phyloP scores from a whole-genome alignment of 2,888 invertebrate species.

The Xestia xanthographa region DNA sequence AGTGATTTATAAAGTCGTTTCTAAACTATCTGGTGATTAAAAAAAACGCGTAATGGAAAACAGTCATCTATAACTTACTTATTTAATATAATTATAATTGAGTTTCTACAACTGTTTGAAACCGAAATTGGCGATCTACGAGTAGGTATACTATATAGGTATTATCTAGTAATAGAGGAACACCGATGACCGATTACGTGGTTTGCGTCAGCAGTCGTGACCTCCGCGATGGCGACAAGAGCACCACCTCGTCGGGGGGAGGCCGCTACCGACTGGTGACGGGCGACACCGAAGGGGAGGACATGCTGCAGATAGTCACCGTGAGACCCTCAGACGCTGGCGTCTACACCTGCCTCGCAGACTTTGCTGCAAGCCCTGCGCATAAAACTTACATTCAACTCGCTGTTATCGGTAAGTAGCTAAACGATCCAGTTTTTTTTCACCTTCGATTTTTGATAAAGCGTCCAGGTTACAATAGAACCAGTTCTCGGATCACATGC shows the following conservation, averaged over 20 bases:
- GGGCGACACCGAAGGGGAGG: slow-evolving; percentile 73
- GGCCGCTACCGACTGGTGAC: slow-evolving; percentile 79
- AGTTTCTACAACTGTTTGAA: background rate
- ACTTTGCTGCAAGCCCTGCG: slow-evolving; percentile 83
- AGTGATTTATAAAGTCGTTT: background rate
- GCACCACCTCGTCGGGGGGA: slow-evolving; percentile 65
- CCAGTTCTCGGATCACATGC: too few relatives aligned
- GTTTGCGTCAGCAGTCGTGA: slow-evolving; percentile 85
- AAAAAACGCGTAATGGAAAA: background rate
- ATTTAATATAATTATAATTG: too few relatives aligned
- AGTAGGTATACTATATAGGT: background rate
- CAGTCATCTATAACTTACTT: too few relatives aligned
- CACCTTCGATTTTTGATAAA: background rate
- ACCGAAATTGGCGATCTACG: background rate
- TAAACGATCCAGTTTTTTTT: background rate
- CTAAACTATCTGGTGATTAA: too few relatives aligned
- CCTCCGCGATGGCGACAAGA: slow-evolving; percentile 76
- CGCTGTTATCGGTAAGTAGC: slow-evolving; percentile 80
- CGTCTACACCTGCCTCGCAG: slow-evolving; percentile 82
- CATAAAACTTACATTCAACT: slow-evolving; percentile 82
- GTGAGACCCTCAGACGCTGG: slow-evolving; percentile 81
- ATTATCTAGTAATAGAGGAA: background rate
- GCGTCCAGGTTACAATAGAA: too few relatives aligned
- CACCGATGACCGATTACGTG: slow-evolving; percentile 39
- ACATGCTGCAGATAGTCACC: slow-evolving; percentile 77